phyloP scores from a whole-genome alignment of 2,888 invertebrate species.

The Lasioglossum zephyrum region DNA sequence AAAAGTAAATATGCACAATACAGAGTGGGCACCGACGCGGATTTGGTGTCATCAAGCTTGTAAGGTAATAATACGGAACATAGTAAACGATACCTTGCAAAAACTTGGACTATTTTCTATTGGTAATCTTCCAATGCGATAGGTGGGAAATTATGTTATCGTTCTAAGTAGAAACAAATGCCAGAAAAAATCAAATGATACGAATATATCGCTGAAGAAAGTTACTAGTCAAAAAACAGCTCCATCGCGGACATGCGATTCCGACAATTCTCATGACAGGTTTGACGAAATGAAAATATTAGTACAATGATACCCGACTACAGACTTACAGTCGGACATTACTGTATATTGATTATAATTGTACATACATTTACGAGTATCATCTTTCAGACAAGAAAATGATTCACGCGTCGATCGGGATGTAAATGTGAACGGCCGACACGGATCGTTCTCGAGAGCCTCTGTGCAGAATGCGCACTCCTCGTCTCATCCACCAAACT shows the following conservation, averaged over 20 bases:
- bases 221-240: constrained; percentile 73
- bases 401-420: constrained; percentile 87
- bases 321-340: too few relatives aligned
- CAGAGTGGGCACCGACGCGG: constrained; percentile 92
- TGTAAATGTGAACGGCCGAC: constrained; percentile 90
- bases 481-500: constrained; percentile 48
- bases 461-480: constrained; percentile 45
- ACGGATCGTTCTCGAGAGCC: constrained; percentile 84
- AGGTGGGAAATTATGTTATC: constrained; percentile 91
- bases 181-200: constrained; percentile 76
- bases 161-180: constrained; percentile 86
- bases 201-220: constrained; percentile 78
- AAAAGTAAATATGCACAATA: constrained; percentile 90
- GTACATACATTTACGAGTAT: neutral
- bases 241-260: constrained; percentile 59
- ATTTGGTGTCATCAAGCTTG: constrained; percentile 98
- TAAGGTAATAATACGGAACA: constrained; percentile 85
- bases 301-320: neutral
- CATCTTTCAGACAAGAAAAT: constrained; percentile 82
- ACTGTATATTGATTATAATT: neutral
- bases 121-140: constrained; percentile 23
- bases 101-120: neutral
- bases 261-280: constrained; percentile 70
- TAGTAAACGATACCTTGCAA: neutral
- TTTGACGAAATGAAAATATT: constrained; percentile 44